Evolutionary conservation across 2,888 invertebrate species (phyloP).

Genomic region (Gymnocheta viridis): DNA sequence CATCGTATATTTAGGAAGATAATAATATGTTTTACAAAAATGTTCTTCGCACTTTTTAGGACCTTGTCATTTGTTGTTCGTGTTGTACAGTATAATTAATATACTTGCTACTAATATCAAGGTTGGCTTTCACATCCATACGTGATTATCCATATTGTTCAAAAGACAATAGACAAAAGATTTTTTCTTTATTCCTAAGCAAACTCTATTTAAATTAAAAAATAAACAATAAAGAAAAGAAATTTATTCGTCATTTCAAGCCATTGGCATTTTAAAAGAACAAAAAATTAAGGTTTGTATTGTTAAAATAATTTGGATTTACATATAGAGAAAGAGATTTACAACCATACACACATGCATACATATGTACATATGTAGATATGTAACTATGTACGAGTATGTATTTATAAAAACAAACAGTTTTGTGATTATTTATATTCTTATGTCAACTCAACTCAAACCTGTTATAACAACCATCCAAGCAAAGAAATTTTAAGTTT

Average conservation of each 20-base stretch:
- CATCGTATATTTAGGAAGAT: too few species aligned
- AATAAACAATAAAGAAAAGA: conserved; percentile 3
- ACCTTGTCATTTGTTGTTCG: too few species aligned
- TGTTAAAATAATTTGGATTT: not conserved
- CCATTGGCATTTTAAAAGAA: conserved; percentile 12
- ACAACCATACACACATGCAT: conserved; percentile 3
- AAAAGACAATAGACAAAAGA: conserved; percentile 24
- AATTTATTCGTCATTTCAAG: conserved; percentile 17
- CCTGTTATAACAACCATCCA: conserved; percentile 41
- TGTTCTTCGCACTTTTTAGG: too few species aligned
- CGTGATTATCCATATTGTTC: conserved; percentile 18
- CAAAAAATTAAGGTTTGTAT: conserved; percentile 19
- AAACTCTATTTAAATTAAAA: not conserved
- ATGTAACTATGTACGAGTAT: not conserved
- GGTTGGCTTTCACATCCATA: not conserved
- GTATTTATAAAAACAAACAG: not conserved
- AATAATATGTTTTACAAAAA: too few species aligned
- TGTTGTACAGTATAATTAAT: too few species aligned
- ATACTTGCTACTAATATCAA: too few species aligned
- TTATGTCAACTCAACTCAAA: conserved; percentile 6
- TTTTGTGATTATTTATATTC: conserved; percentile 45
- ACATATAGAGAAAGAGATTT: conserved; percentile 21
- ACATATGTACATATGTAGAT: conserved; percentile 1
- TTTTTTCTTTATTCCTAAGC: conserved; percentile 5
- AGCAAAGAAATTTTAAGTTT: not conserved